Percentiles rank a stretch among this genome's conserved stretches.
phyloP scores from a whole-genome alignment of 2,113 vertebrate species.

The Cebus imitator region DNA sequence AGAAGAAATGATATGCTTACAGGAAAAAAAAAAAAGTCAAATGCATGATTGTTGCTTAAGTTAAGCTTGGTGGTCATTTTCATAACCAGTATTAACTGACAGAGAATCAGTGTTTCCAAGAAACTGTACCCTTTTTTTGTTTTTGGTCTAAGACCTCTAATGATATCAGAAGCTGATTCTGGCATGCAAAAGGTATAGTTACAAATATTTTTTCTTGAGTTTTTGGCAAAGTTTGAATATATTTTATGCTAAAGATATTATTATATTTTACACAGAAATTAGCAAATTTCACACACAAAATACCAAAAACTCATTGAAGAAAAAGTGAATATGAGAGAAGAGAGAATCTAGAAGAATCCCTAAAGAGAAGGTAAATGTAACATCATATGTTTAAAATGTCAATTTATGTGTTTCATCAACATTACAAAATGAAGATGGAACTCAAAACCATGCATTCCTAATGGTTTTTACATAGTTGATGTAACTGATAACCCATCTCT shows the following conservation, averaged over 20 bases:
- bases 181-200: not conserved
- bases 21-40: not conserved
- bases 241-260: not conserved
- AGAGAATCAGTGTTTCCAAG: not conserved
- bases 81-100: not conserved
- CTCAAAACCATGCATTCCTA: not conserved
- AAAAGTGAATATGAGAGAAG: not conserved
- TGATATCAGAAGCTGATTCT: not conserved
- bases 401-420: not conserved
- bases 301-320: not conserved
- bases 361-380: not conserved
- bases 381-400: not conserved
- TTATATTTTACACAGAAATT: not conserved
- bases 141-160: not conserved
- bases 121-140: not conserved
- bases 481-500: not conserved
- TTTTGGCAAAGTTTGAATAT: not conserved
- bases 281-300: not conserved
- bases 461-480: not conserved
- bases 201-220: not conserved
- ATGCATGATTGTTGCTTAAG: not conserved
- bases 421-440: not conserved
- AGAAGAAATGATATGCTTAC: not conserved
- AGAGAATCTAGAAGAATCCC: not conserved
- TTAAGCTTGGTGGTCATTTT: not conserved